Base-by-base conservation (phyloP, 1,140 invertebrate genomes). In the Pygmarrhopalites habei region DNA sequence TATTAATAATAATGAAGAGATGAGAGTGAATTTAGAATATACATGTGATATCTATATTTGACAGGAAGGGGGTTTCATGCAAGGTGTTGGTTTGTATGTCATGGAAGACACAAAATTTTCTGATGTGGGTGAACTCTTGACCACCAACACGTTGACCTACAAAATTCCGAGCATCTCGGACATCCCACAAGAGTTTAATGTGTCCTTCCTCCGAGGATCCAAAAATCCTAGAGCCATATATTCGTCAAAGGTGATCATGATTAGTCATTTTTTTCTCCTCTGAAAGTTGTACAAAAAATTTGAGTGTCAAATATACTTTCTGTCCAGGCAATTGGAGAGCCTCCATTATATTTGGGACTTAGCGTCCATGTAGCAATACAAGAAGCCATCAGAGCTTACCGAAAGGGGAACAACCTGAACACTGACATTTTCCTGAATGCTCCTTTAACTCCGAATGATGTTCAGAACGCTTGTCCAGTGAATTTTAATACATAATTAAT, bases 391-490 rank as follows among this genome's bases (percentile, higher is more conserved):
- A 74, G 70, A 47, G 72, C 75, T 21, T 74, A 75, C 10, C 72
- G 79, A 2, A 2, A 59, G 12, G 77, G 79, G 10, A 72, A 72
- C 25, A 74, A 75, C 17, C 71, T 70, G 1, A 59, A 59, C n/a
- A 1, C 49, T 0, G 1, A 55, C 1, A 94, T 94, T 72, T 77
- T 78, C 55, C 75, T 98, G 15, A 83, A 94, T 74, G 83, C 89
- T 10, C 94, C 94, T n/a, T 90, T 90, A 4, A 95, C 93, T 15
- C 81, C 88, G n/a, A n/a, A n/a, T n/a, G n/a, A n/a, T n/a, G n/a
- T n/a, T n/a, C n/a, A n/a, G n/a, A n/a, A n/a, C n/a, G n/a, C n/a
- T n/a, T n/a, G n/a, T n/a, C n/a, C n/a, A n/a, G n/a, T n/a, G n/a
- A n/a, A n/a, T n/a, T n/a, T n/a, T n/a, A n/a, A n/a, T n/a, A n/a